These are phyloP conservation scores for Suricata suricatta DNA, from an alignment of 2,113 vertebrate genomes.

Conservation along the genomic window DNA sequence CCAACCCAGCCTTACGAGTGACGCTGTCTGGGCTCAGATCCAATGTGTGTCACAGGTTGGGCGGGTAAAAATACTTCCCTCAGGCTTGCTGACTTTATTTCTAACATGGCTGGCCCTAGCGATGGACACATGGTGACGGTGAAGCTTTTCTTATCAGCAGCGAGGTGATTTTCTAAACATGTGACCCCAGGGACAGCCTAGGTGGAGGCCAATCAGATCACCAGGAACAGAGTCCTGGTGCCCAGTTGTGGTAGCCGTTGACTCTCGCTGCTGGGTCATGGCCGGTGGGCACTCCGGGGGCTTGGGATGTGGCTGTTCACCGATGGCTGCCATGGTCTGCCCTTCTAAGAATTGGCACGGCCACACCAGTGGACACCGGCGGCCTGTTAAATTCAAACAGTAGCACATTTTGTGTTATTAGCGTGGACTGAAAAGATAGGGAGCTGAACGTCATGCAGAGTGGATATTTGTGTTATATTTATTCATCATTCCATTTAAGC, in stretches of 20 bases:
- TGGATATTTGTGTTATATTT: not conserved
- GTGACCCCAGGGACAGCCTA: no score
- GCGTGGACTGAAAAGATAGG: not conserved
- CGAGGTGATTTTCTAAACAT: not conserved
- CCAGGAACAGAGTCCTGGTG: not conserved
- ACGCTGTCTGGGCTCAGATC: not conserved
- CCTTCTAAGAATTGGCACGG: not conserved
- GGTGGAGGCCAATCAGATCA: not conserved
- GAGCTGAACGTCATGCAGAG: not conserved
- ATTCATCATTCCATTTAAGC: not conserved
- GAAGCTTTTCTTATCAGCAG: not conserved
- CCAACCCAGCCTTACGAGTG: rapidly evolving
- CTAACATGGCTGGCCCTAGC: no score
- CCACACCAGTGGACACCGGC: rapidly evolving
- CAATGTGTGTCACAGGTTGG: not conserved
- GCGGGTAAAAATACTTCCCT: not conserved
- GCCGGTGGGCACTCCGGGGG: not conserved
- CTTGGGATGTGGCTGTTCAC: rapidly evolving
- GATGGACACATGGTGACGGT: rapidly evolving
- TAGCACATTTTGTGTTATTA: rapidly evolving
- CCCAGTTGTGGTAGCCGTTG: not conserved
- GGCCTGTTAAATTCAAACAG: rapidly evolving
- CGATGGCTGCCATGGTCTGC: rapidly evolving
- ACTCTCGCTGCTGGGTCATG: not conserved
- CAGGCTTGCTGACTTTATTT: not conserved